Base-by-base conservation (phyloP, 2,888 invertebrate genomes). In the Ormyrus pomaceus region DNA sequence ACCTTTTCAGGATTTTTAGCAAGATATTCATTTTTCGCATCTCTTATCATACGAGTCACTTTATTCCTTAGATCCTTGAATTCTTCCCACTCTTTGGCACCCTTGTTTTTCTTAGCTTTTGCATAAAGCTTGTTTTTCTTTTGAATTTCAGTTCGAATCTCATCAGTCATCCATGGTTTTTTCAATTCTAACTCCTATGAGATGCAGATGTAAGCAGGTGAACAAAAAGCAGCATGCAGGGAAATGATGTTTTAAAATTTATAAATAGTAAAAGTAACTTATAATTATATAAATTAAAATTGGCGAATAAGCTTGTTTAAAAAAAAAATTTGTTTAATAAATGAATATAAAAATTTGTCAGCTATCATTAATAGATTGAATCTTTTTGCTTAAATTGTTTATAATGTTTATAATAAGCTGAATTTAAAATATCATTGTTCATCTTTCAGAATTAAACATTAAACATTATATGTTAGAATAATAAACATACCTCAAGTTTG, bases 151-250 rank as follows among this genome's bases (percentile, higher is more conserved):
- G 84, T 87, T 58, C 90, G 88, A 82, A 90, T 90, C 82, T 90
- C 90, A 68, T 90, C 90, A 0, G 90, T 90, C 90, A 90, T 90
- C 90, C 90, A 90, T 51, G 90, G 89, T 65, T 90, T 90, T 74
- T 89, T 90, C 82, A 90, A 84, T 81, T 90, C 88, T 77, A 88
- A 83, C 83, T 90, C 90, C 90, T 90, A 81, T 69, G 65, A 78
- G 45, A 48, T 45, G 71, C 45, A 50, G n/a, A 65, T 66, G 69
- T 48, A 72, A 58, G 62, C 48, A 45, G 48, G 56, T 73, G 13
- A 64, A 56, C 11, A 45, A 55, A 71, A 79, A 74, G 68, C 68
- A 70, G 50, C 74, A 79, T 76, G 80, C 80, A 70, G 61, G 62
- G 6, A 55, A 65, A n/a, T 0, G 10, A 62, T 50, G 34, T 34